These are phyloP conservation scores for Urocolius indicus DNA, from an alignment of 2,113 vertebrate genomes.

Conservation along the genomic window DNA sequence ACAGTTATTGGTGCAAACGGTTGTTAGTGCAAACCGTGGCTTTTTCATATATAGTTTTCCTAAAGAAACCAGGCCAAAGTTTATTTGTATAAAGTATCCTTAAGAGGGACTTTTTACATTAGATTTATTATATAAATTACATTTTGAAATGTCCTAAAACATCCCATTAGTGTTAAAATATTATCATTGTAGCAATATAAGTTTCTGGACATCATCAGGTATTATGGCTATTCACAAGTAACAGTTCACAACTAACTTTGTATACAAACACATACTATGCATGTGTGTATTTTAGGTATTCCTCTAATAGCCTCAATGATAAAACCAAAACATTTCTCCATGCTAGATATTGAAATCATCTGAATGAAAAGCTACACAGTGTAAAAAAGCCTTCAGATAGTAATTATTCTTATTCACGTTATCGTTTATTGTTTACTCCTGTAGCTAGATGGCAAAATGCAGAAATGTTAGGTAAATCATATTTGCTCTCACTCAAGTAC, in stretches of 20 bases:
- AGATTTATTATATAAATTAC: background rate
- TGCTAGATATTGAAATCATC: background rate
- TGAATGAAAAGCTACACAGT: background rate
- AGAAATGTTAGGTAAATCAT: background rate
- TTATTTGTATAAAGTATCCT: background rate
- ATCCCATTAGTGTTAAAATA: background rate
- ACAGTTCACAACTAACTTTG: background rate
- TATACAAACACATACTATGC: background rate
- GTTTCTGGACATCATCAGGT: background rate
- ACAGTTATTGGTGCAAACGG: background rate
- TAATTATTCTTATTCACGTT: background rate
- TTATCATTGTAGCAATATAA: fast-evolving
- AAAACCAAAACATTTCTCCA: background rate
- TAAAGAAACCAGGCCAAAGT: background rate
- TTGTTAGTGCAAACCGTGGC: fast-evolving
- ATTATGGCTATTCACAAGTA: background rate
- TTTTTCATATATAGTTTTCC: background rate
- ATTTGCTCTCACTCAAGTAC: background rate
- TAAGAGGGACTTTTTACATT: background rate
- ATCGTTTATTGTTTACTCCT: background rate
- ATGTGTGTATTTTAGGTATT: background rate
- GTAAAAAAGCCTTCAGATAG: background rate
- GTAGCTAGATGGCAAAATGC: background rate
- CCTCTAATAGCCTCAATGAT: background rate
- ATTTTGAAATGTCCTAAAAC: background rate